Conservation (phyloP, 2,113 vertebrate genomes). For the Macaca fascicularis region DNA sequence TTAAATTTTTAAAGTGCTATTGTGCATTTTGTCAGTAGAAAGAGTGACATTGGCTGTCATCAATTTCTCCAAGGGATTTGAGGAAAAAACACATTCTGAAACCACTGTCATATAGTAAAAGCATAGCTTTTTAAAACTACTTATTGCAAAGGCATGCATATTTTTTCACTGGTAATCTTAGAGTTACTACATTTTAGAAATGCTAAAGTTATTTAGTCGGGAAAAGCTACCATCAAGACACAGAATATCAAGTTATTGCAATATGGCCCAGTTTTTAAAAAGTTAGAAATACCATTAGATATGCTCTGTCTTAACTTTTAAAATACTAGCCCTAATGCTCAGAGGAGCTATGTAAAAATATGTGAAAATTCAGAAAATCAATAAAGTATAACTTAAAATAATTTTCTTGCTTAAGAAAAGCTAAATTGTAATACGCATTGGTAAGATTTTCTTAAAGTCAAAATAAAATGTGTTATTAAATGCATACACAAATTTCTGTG, state of each 20-base stretch:
- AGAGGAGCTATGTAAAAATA: background rate
- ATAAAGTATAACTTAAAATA: background rate
- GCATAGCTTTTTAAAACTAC: background rate
- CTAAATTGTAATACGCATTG: background rate
- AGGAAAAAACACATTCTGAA: background rate
- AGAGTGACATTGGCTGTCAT: background rate
- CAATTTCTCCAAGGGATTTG: background rate
- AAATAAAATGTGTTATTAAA: background rate
- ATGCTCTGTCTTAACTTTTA: background rate
- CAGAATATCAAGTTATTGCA: background rate
- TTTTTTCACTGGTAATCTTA: background rate
- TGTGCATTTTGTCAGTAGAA: background rate
- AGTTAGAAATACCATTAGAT: background rate
- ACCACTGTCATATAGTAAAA: background rate
- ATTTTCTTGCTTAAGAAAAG: background rate
- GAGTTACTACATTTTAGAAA: slow-evolving; percentile 11
- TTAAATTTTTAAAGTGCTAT: background rate
- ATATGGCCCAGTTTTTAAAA: background rate
- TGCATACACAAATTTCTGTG: background rate
- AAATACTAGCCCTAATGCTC: background rate
- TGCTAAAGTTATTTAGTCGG: background rate
- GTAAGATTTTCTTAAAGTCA: slow-evolving; percentile 22
- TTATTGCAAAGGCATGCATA: background rate
- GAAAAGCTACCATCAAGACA: background rate
- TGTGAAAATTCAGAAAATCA: background rate